Evolutionary conservation across 1,140 invertebrate species (phyloP), one percentile per base, ranked within the genome.

Genomic region (Nephila pilipes): DNA sequence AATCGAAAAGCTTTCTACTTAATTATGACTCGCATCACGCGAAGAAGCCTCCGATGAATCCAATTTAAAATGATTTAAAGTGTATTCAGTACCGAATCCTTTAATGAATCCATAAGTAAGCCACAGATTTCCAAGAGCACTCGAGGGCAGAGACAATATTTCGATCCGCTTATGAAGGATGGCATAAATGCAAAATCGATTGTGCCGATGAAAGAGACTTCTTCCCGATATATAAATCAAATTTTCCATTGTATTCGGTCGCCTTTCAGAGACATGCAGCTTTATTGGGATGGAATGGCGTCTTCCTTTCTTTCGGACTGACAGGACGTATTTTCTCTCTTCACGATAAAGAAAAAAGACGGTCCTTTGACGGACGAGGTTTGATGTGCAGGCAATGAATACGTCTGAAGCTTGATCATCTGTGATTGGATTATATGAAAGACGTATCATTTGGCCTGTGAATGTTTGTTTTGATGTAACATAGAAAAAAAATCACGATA

Each of bases 111-210:
- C 46, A 46, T 46, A 46, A 6, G 46, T 46, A 46, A 46, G 46
- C 46, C 46, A 6, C 6, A 10, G 46, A 46, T 6, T 46, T 46
- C 3, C 2, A 46, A 6, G 6, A 46, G 46, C 46, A 46, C 6
- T 46, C 6, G 1, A 6, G 46, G 12, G 46, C 6, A 46, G 46
- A 10, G 46, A 46, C 46, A 46, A n/a, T n/a, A n/a, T 10, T 46
- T 46, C 46, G 46, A 46, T 46, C 6, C 22, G 63, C 22, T 65
- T 25, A 65, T 29, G 63, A 65, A 65, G 14, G 25, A 65, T 65
- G 63, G n/a, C 63, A 29, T n/a, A 65, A 65, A 65, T 65, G 63
- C 63, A 65, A 65, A 65, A 65, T 65, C 63, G 63, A 65, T 65
- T n/a, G n/a, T 25, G 2, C n/a, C 63, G 22, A 25, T 25, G 14